Base-by-base conservation (phyloP, 2,113 vertebrate genomes). In the Siniperca knerii region DNA sequence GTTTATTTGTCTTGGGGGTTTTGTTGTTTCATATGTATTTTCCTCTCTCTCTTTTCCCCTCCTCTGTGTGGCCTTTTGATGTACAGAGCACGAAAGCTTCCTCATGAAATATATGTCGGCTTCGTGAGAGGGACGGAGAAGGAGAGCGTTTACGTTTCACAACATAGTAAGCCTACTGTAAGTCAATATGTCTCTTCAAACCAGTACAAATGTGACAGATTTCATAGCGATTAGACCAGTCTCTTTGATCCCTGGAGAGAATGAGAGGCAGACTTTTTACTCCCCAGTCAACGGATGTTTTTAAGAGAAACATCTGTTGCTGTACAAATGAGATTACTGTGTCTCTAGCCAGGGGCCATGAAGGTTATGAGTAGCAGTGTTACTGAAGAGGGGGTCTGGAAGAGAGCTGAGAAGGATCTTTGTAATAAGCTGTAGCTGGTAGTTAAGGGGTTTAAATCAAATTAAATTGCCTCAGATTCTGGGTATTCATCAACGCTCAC, bases 301-400 rank as follows among this genome's bases (percentile, higher is more conserved):
- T 95, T 92, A 94, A 90, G 92, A 93, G 90, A 94, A 92, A 93
- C 93, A 95, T 93, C 94, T 95, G 94, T 94, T 93, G 92, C 92
- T 88, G 84, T 58, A 92, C 90, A 94, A 94, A 95, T 92, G 93
- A 93, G 92, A 94, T 94, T 94, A 94, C 81, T 87, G 88, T 83
- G 90, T 93, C 90, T 91, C 81, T 75, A 84, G 89, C 90, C 83
- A 66, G 89, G 87, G 92, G 92, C 89, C 89, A 67, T 75, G 75
- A 64, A 85, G 89, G 91, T 90, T 92, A 90, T 94, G 92, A 95
- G 94, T 92, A 90, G 90, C 91, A 81, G 74, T 57, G 90, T 87
- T 77, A 68, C 71, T 82, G 79, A 83, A 60, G 85, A 80, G 79
- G 48, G 68, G 75, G 77, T 74, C 83, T 87, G 75, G 60, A 64